A percentile compares a stretch with the other conserved stretches of the same genome.
Conservation (phyloP, 2,888 invertebrate species). For the Prenolepis imparis region DNA sequence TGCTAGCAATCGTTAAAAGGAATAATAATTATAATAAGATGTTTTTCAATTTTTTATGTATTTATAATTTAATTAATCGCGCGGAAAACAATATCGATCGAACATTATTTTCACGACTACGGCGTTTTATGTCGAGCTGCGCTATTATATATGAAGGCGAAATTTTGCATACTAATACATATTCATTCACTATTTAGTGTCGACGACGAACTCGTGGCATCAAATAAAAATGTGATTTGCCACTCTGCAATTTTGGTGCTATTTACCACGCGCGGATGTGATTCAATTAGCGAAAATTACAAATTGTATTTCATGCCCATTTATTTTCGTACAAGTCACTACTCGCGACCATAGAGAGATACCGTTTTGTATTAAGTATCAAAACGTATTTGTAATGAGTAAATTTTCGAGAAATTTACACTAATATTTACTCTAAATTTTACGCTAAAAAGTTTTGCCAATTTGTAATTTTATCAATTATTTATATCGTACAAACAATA, state of each 20-base stretch:
- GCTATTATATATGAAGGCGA: conserved; percentile 26
- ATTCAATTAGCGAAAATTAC: conserved; percentile 48
- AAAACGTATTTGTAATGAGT: background rate
- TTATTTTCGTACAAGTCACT: conserved; percentile 13
- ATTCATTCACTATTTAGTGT: conserved; percentile 48
- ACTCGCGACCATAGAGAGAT: background rate
- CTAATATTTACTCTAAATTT: background rate
- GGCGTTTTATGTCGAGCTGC: background rate
- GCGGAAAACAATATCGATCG: background rate
- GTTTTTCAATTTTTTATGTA: background rate
- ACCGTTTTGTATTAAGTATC: conserved; percentile 19
- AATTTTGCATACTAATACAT: conserved; percentile 50
- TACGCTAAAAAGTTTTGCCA: background rate
- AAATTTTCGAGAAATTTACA: background rate
- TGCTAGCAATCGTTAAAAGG: background rate
- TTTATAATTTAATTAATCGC: conserved; percentile 27
- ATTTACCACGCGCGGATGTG: conserved; percentile 37
- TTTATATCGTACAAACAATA: background rate
- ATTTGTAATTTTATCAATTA: background rate
- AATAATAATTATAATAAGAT: background rate
- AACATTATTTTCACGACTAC: conserved; percentile 6
- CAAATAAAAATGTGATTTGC: conserved; percentile 53
- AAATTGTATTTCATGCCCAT: conserved; percentile 33
- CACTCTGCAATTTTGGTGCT: conserved; percentile 47
- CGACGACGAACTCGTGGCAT: conserved; percentile 26